Evolutionary conservation across 2,888 invertebrate species (phyloP).

Genomic region (Orthosia cruda): DNA sequence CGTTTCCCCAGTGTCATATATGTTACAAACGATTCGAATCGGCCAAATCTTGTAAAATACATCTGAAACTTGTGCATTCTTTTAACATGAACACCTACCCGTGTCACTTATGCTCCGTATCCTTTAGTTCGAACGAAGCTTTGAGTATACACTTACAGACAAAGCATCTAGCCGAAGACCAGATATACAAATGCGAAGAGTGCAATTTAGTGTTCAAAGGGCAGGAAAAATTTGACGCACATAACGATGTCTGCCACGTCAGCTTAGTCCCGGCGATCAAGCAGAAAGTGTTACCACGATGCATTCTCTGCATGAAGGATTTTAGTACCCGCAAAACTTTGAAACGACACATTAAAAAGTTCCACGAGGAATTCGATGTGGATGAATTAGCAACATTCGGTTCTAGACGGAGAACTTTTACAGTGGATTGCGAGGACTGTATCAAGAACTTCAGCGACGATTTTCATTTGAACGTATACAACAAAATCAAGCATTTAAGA

Average conservation of each 20-base stretch:
- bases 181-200: constrained; percentile 85
- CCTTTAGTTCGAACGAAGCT: constrained; percentile 81
- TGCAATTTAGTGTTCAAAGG: constrained; percentile 85
- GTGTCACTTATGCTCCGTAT: constrained; percentile 83
- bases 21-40: constrained; percentile 86
- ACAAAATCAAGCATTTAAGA: constrained; percentile 75
- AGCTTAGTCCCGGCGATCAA: constrained; percentile 68
- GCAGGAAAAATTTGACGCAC: constrained; percentile 81
- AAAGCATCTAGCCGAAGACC: constrained; percentile 83
- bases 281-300: constrained; percentile 78
- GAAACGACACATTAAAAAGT: constrained; percentile 85
- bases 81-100: constrained; percentile 86
- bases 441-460: constrained; percentile 81
- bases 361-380: constrained; percentile 82
- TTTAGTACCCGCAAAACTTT: constrained; percentile 86
- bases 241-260: constrained; percentile 76
- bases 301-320: constrained; percentile 85
- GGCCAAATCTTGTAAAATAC: constrained; percentile 86
- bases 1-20: constrained; percentile 86
- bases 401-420: constrained; percentile 69
- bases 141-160: constrained; percentile 80
- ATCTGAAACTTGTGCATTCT: constrained; percentile 84
- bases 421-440: constrained; percentile 82
- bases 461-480: constrained; percentile 71
- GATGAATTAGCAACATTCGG: constrained; percentile 83